Percentiles rank a stretch among this genome's conserved stretches.
phyloP scores from a whole-genome alignment of 2,797 vertebrate species.

The Pangasius mekongensis region DNA sequence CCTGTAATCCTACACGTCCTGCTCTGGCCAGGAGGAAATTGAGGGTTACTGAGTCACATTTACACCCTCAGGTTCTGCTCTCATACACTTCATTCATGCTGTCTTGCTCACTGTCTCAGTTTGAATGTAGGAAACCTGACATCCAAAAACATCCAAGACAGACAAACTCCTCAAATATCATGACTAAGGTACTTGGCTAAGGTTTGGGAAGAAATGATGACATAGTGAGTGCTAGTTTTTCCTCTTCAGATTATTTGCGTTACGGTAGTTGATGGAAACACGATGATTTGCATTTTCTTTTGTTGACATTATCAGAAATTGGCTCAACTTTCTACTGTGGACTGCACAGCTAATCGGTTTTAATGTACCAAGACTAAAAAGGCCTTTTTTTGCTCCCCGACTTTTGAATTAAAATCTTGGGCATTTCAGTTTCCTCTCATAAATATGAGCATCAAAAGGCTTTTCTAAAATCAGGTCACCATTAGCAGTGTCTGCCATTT shows the following conservation, averaged over 20 bases:
- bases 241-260: neutral
- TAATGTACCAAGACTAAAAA: neutral
- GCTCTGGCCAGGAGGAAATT: conserved; percentile 39
- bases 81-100: neutral
- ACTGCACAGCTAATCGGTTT: neutral
- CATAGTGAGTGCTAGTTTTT: neutral
- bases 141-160: neutral
- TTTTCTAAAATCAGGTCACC: neutral
- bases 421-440: neutral
- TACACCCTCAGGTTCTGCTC: neutral
- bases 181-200: neutral
- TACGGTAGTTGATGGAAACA: no score
- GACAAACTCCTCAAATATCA: neutral
- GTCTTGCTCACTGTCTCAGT: neutral
- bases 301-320: neutral
- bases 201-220: neutral
- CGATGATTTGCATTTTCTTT: neutral
- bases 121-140: neutral
- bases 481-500: neutral
- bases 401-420: neutral
- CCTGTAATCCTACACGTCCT: neutral
- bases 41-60: conserved; percentile 21
- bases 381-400: neutral
- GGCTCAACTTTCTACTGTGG: neutral
- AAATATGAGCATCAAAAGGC: neutral